phyloP scores from a whole-genome alignment of 92 coral and sea anemone genomes.

The Porites divaricata region DNA sequence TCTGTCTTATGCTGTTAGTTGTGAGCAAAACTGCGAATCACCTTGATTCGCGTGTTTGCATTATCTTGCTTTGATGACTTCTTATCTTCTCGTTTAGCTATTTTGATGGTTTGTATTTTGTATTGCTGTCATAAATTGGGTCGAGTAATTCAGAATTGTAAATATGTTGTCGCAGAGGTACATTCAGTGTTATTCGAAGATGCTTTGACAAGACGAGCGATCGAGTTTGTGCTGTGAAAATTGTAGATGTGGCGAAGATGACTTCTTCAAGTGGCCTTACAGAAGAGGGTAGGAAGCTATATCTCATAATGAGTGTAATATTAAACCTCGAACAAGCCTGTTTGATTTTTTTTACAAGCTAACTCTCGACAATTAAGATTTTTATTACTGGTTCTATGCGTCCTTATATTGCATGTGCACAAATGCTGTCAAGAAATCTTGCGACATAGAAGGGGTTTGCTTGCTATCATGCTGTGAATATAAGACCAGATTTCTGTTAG shows the following conservation, averaged over 20 bases:
- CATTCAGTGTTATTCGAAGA: slow-evolving; percentile 96
- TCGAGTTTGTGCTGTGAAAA: slow-evolving; percentile 96
- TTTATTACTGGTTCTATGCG: background rate
- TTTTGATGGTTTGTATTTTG: slow-evolving; percentile 36
- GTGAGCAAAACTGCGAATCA: slow-evolving; percentile 6
- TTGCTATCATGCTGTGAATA: slow-evolving; percentile 1
- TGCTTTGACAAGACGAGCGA: slow-evolving; percentile 91
- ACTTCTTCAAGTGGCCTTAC: slow-evolving; percentile 93
- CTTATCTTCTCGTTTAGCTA: slow-evolving; percentile 26
- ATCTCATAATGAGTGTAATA: background rate
- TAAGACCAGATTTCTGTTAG: background rate
- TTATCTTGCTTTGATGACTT: slow-evolving; percentile 37
- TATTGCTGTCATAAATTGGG: slow-evolving; percentile 18
- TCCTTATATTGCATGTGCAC: slow-evolving; percentile 1
- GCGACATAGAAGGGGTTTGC: background rate
- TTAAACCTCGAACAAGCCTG: slow-evolving; percentile 5
- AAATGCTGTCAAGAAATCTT: background rate
- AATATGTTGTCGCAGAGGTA: slow-evolving; percentile 83
- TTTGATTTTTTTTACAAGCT: background rate
- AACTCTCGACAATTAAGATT: background rate
- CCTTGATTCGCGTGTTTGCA: slow-evolving; percentile 12
- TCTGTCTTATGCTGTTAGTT: slow-evolving; percentile 4
- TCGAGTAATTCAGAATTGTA: slow-evolving; percentile 18
- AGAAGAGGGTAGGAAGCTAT: slow-evolving; percentile 79
- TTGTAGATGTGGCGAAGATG: slow-evolving; percentile 95